Conservation (phyloP, 2,888 invertebrate species). For the Mamestra brassicae region DNA sequence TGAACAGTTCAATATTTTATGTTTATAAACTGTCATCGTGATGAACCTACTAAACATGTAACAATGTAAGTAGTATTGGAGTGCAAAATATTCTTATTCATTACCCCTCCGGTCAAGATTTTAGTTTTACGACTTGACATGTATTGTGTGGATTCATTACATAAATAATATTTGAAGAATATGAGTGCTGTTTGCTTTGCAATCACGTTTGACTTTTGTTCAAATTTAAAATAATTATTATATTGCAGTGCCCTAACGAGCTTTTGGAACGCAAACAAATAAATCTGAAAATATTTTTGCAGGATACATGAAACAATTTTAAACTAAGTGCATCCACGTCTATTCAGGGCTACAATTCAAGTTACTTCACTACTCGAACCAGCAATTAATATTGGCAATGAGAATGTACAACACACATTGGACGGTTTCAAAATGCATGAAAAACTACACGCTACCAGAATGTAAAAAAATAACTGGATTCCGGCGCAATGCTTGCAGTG, state of each 20-base stretch:
- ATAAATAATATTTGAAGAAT: conserved; percentile 17
- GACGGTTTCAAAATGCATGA: conserved; percentile 27
- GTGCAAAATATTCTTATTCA: conserved; percentile 18
- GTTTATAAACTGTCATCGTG: conserved; percentile 50
- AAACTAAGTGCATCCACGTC: background rate
- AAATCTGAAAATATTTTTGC: background rate
- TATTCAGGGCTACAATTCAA: conserved; percentile 3
- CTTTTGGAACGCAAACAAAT: background rate
- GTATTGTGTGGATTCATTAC: background rate
- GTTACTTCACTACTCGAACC: conserved; percentile 9
- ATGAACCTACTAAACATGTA: conserved; percentile 37
- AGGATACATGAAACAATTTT: background rate
- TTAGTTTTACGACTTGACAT: background rate
- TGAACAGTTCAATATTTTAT: conserved; percentile 25
- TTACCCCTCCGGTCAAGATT: background rate
- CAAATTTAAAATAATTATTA: too few relatives aligned
- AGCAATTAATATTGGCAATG: conserved; percentile 19
- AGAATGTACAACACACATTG: conserved; percentile 23
- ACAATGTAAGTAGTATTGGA: conserved; percentile 10
- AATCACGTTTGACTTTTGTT: background rate
- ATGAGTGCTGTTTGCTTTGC: background rate
- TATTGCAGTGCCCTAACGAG: too few relatives aligned
- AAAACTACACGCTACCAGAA: conserved; percentile 27
- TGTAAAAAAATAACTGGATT: conserved; percentile 15
- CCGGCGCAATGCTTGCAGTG: conserved; percentile 24